These are phyloP conservation scores for Phalloptychus januarius DNA, from an alignment of 2,797 vertebrate genomes.

Conservation along the genomic window DNA sequence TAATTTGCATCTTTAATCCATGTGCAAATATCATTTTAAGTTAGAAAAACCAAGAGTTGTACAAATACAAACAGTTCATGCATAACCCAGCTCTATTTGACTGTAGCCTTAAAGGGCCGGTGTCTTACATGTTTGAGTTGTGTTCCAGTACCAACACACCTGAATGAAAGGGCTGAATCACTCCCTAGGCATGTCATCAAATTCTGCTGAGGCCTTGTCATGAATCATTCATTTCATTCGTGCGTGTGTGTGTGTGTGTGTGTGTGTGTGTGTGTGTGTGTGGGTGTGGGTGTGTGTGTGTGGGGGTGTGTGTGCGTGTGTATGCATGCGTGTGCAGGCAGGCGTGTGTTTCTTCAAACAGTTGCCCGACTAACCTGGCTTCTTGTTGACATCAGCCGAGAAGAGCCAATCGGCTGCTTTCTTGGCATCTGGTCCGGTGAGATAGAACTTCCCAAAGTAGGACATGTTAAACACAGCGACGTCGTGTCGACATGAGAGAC, in stretches of 20 bases:
- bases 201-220: not conserved
- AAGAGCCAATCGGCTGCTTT: slow-evolving; percentile 95
- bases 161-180: not conserved
- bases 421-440: slow-evolving; percentile 89
- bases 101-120: not conserved
- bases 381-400: slow-evolving; percentile 89
- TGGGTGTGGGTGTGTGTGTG: not conserved
- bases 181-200: not conserved
- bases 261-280: not conserved
- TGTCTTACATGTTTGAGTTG: not conserved
- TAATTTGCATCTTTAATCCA: not conserved
- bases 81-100: not conserved
- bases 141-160: not conserved
- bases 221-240: not conserved
- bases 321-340: not conserved
- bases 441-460: slow-evolving; percentile 98
- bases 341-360: slow-evolving; percentile 4
- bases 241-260: not conserved
- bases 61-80: not conserved
- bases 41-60: not conserved
- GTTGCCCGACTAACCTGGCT: slow-evolving; percentile 83
- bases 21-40: not conserved
- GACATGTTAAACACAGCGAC: slow-evolving; percentile 96
- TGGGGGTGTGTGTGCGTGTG: not conserved
- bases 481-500: slow-evolving; percentile 86